Evolutionary conservation across 2,113 vertebrate genomes (phyloP).

Genomic region (Toxotes chatareus): DNA sequence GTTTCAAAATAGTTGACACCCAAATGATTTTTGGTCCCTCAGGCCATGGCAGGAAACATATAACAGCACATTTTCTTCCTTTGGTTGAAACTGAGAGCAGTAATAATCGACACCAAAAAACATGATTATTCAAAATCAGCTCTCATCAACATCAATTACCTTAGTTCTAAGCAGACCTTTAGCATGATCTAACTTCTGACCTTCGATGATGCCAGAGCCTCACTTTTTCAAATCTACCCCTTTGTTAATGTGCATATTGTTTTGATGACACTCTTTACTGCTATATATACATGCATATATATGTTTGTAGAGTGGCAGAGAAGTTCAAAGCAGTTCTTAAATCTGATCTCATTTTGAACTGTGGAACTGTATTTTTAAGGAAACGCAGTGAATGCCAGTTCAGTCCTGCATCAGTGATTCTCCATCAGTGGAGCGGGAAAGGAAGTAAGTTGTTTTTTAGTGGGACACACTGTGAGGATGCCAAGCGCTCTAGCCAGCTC

Average conservation of each 20-base stretch:
- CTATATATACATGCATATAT: not conserved
- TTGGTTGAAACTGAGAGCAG: not conserved
- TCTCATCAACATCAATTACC: not conserved
- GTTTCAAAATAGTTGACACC: not conserved
- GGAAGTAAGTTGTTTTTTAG: slow-evolving; percentile 60
- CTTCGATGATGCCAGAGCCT: not conserved
- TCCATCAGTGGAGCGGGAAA: slow-evolving; percentile 51
- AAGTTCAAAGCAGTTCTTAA: slow-evolving; percentile 9
- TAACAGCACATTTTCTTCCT: not conserved
- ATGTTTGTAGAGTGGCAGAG: not conserved
- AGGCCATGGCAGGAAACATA: not conserved
- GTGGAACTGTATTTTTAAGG: slow-evolving; percentile 28
- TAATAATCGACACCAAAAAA: not conserved
- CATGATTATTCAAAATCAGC: not conserved
- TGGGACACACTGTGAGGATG: slow-evolving; percentile 58
- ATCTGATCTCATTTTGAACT: slow-evolving; percentile 8
- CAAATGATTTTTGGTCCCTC: not conserved
- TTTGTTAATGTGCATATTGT: not conserved
- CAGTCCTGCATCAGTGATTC: slow-evolving; percentile 58
- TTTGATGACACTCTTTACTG: not conserved
- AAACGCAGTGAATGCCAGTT: slow-evolving; percentile 28
- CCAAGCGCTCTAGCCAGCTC: slow-evolving; percentile 62
- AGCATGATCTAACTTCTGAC: not conserved
- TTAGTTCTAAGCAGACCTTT: not conserved
- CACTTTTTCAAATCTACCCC: not conserved